phyloP scores from a whole-genome alignment of 2,888 invertebrate species.

The Caenorhabditis drosophilae region DNA sequence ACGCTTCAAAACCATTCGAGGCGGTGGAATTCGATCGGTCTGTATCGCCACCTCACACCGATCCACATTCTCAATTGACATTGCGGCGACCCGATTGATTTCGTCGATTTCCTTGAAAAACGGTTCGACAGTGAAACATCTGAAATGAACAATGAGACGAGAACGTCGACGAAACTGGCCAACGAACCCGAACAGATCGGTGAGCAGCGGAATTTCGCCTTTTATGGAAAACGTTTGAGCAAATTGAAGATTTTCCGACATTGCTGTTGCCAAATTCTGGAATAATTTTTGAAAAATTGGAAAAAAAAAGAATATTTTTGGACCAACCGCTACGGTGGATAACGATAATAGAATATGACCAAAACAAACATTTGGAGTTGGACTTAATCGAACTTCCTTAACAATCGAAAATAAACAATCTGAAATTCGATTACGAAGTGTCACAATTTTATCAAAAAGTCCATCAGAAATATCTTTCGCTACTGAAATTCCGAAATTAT shows the following conservation, averaged over 20 bases:
- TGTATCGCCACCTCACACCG: conserved; percentile 18
- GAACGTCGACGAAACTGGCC: not conserved
- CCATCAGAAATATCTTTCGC: conserved; percentile 57
- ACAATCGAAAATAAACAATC: conserved; percentile 58
- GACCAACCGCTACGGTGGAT: conserved; percentile 58
- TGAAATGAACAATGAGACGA: conserved; percentile 59
- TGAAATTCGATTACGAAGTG: conserved; percentile 57
- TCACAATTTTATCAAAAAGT: conserved; percentile 49
- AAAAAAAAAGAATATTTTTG: not conserved
- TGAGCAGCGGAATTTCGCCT: conserved; percentile 58
- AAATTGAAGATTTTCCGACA: conserved; percentile 65
- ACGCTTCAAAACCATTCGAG: conserved; percentile 24
- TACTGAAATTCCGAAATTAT: conserved; percentile 50
- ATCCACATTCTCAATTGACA: conserved; percentile 16
- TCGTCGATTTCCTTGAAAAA: conserved; percentile 46
- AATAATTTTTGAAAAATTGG: conserved; percentile 3
- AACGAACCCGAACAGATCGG: conserved; percentile 57
- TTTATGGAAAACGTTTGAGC: conserved; percentile 63
- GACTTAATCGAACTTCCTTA: conserved; percentile 53
- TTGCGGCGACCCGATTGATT: conserved; percentile 9
- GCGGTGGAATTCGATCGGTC: conserved; percentile 27
- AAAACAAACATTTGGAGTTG: conserved; percentile 46
- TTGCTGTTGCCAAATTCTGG: conserved; percentile 57
- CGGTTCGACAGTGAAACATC: conserved; percentile 65
- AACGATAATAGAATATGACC: conserved; percentile 61